Evolutionary conservation across 2,797 vertebrate genomes (phyloP).

Genomic region (Amblyraja radiata): DNA sequence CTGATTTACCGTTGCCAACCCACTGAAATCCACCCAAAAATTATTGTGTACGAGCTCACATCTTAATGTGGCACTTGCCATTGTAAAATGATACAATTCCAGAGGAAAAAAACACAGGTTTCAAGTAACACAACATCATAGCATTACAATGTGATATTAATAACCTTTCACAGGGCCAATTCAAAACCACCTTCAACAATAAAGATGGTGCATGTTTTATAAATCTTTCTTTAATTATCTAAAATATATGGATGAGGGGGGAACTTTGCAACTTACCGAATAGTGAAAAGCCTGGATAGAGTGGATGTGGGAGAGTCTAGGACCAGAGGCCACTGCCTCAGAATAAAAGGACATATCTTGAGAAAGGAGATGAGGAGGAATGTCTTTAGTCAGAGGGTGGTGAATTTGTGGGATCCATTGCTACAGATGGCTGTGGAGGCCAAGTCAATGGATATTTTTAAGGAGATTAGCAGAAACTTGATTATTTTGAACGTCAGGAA

Average conservation of each 20-base stretch:
- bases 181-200: background rate
- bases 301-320: too few species aligned
- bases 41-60: background rate
- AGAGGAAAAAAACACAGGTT: background rate
- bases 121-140: background rate
- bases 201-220: background rate
- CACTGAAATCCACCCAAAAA: conserved; percentile 11
- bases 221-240: background rate
- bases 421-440: too few species aligned
- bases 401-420: too few species aligned
- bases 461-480: too few species aligned
- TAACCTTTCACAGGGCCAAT: background rate
- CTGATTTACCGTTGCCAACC: background rate
- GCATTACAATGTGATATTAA: background rate
- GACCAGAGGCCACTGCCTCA: too few species aligned
- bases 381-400: too few species aligned
- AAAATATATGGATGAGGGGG: background rate
- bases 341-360: too few species aligned
- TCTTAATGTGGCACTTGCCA: background rate
- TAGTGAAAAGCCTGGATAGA: too few species aligned
- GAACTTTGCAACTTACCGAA: background rate
- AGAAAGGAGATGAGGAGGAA: too few species aligned
- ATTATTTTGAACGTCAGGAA: too few species aligned
- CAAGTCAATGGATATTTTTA: too few species aligned
- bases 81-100: background rate